Evolutionary conservation across 1,140 invertebrate species (phyloP).

Genomic region (Polyergus mexicanus): DNA sequence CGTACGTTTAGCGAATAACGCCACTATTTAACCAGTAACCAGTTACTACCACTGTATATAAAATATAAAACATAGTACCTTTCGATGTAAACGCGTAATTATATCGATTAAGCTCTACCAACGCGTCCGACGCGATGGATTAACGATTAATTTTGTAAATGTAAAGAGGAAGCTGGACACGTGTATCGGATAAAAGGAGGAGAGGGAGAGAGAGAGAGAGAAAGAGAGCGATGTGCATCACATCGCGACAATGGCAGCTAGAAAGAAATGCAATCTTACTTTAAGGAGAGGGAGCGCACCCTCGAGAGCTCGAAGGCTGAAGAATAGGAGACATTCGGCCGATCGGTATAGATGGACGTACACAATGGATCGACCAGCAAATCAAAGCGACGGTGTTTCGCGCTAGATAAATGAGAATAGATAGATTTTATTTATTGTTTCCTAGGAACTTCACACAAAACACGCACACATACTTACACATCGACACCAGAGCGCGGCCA

Average conservation of each 20-base stretch:
- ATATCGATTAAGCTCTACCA: slow-evolving; percentile 72
- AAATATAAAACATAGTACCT: slow-evolving; percentile 79
- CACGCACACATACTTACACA: slow-evolving; percentile 1
- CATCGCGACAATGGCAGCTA: slow-evolving; percentile 42
- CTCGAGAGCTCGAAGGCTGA: slow-evolving; percentile 48
- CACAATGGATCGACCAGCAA: slow-evolving; percentile 75
- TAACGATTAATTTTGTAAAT: slow-evolving; percentile 72
- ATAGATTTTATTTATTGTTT: slow-evolving; percentile 86
- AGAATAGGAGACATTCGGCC: neutral
- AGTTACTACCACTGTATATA: slow-evolving; percentile 85
- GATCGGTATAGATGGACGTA: slow-evolving; percentile 19
- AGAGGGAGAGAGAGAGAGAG: neutral
- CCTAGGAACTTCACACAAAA: slow-evolving; percentile 72
- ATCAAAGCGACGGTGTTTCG: slow-evolving; percentile 80
- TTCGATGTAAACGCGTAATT: slow-evolving; percentile 83
- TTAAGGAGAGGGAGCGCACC: slow-evolving; percentile 39
- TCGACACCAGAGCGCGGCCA: slow-evolving; percentile 78
- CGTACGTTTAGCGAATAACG: slow-evolving; percentile 83
- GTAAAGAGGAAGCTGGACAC: neutral
- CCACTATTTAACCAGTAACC: slow-evolving; percentile 86
- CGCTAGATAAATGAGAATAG: slow-evolving; percentile 81
- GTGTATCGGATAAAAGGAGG: neutral
- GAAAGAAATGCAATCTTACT: slow-evolving; percentile 60
- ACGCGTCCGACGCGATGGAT: slow-evolving; percentile 39
- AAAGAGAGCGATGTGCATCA: slow-evolving; percentile 21